phyloP scores from a whole-genome alignment of 1,140 invertebrate species.

The Laupala kohalensis region DNA sequence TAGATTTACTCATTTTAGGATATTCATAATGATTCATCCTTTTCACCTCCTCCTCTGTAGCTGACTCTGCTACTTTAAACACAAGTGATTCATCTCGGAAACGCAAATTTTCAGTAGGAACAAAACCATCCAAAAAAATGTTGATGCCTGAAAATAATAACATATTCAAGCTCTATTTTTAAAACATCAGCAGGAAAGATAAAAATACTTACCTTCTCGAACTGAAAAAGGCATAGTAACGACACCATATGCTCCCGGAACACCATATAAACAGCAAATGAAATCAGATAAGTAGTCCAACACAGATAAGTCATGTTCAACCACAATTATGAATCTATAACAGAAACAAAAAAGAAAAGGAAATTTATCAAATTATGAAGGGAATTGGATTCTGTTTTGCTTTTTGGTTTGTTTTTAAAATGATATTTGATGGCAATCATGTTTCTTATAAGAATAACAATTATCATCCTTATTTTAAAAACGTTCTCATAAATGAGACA shows the following conservation, averaged over 20 bases:
- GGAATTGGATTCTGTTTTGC: neutral
- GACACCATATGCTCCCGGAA: conserved; percentile 97
- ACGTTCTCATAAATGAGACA: no score
- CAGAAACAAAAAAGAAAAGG: neutral
- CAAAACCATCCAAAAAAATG: conserved; percentile 98
- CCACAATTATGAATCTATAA: conserved; percentile 89
- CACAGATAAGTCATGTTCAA: conserved; percentile 98
- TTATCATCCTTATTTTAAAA: no score
- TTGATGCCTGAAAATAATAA: conserved; percentile 66
- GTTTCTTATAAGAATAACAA: no score
- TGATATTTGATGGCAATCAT: no score
- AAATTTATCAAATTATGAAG: neutral
- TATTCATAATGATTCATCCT: conserved; percentile 94
- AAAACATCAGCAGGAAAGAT: neutral
- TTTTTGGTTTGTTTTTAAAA: neutral
- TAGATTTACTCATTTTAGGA: conserved; percentile 71
- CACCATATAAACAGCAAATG: conserved; percentile 96
- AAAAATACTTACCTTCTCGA: conserved; percentile 61
- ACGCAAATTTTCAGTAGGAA: conserved; percentile 97
- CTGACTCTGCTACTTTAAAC: conserved; percentile 97
- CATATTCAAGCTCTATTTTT: neutral
- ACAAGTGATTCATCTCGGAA: conserved; percentile 93
- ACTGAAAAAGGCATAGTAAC: conserved; percentile 99
- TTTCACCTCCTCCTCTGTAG: conserved; percentile 93
- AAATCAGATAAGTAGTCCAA: conserved; percentile 98